Conservation (phyloP, 35 echinoderm and acorn worm species). For the Antedon bifida region DNA sequence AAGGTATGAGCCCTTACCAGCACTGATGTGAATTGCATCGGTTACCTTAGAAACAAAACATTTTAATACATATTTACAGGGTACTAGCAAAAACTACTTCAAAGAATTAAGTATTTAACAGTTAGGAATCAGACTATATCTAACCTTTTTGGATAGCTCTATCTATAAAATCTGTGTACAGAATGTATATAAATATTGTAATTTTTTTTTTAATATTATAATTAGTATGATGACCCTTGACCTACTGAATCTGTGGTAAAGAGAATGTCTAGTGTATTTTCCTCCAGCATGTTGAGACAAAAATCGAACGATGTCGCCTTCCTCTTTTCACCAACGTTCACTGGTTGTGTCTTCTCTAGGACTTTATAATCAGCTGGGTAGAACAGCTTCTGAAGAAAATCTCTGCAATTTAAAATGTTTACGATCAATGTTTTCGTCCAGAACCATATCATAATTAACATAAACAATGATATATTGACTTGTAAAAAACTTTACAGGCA, state of each 20-base stretch:
- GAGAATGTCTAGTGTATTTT: constrained; percentile 76
- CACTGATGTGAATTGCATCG: constrained; percentile 74
- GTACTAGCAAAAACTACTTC: background rate
- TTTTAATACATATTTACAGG: background rate
- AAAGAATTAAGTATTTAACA: background rate
- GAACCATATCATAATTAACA: no score
- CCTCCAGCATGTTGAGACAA: constrained; percentile 60
- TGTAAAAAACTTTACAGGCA: no score
- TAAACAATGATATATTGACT: background rate
- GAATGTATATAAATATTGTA: no score
- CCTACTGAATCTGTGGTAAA: constrained; percentile 79
- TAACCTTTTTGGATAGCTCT: no score
- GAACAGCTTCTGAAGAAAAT: constrained; percentile 80
- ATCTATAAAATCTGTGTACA: no score
- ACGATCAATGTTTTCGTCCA: background rate
- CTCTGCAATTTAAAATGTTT: constrained; percentile 8
- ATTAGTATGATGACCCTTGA: no score
- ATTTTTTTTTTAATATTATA: no score
- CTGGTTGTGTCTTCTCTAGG: constrained; percentile 19
- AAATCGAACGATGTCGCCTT: constrained; percentile 54
- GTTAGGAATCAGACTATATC: no score
- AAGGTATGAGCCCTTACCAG: constrained; percentile 58
- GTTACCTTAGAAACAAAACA: constrained; percentile 44
- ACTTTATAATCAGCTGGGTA: constrained; percentile 83
- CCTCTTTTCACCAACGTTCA: constrained; percentile 46